Base-by-base conservation (phyloP, 2,888 invertebrate species). In the Drosophila helvetica region DNA sequence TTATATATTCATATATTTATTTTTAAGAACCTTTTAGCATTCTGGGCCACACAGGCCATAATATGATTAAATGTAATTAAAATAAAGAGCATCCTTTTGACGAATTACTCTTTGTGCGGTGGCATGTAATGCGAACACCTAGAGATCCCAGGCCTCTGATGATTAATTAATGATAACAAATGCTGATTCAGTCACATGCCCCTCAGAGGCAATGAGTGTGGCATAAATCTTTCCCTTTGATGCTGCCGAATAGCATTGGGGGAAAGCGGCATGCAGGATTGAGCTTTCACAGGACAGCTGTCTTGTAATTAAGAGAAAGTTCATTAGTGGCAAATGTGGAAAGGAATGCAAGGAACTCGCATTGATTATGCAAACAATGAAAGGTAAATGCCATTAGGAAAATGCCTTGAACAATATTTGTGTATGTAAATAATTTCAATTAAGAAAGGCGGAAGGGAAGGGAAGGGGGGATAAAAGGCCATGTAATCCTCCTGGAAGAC, bases 1-100 rank as follows among this genome's bases (percentile, higher is more conserved):
- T 22, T 22, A 22, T 3, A 22, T 22, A 22, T 2, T 6, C 7
- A 25, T 25, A 3, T 4, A 1, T 33, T 3, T 10, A 12, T 12
- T 12, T 33, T 4, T 10, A 47, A 63, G 27, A 19, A 22, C 22
- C 5, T 68, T 43, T 25, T 48, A 19, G 33, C 18, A 30, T 18
- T n/a, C 18, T 52, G 25, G 55, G 18, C 17, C 65, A 58, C 84
- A 72, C 63, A 61, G 58, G 57, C 33, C 17, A 53, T 56, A 56
- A 67, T 74, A 72, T 69, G 60, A 75, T 84, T 78, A 84, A 71
- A 84, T 72, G 87, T 83, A 89, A 83, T 83, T 83, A 86, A 88
- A 88, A 69, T 68, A 30, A 59, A 43, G 15, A 48, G 57, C 51
- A 59, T 57, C 63, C 69, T 65, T 73, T 56, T 68, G 38, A 71